Percentiles rank a stretch among this genome's conserved stretches.
Conservation (phyloP, 35 echinoderm and acorn worm genomes). For the Apostichopus parvimensis region DNA sequence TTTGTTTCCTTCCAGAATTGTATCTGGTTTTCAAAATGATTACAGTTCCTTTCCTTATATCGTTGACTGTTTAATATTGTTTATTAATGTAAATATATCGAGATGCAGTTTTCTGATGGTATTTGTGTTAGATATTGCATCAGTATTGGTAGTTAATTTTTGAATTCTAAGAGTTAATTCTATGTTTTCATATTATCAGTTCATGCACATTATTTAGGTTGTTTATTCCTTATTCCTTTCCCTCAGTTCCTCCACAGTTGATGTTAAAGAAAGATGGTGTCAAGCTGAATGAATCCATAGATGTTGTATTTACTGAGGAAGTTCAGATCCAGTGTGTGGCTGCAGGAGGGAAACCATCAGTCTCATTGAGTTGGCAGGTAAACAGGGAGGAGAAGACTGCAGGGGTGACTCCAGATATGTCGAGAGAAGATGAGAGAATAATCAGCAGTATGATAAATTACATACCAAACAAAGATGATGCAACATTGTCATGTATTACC, state of each 20-base stretch:
- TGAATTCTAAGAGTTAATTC: no score
- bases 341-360: background rate
- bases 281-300: background rate
- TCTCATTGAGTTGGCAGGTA: background rate
- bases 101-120: no score
- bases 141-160: no score
- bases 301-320: background rate
- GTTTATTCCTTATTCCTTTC: background rate
- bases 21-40: no score
- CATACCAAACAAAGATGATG: background rate
- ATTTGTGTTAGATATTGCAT: no score
- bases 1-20: no score
- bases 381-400: background rate
- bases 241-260: background rate
- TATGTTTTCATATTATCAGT: no score
- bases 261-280: background rate
- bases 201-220: background rate
- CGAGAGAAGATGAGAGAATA: background rate
- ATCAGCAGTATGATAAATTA: slow-evolving; percentile 3
- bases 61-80: no score
- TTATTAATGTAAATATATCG: no score
- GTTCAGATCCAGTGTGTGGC: background rate
- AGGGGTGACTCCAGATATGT: background rate
- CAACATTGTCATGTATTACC: background rate
- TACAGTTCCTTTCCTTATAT: no score